phyloP scores from a whole-genome alignment of 2,113 vertebrate genomes.

The Myrmecobius fasciatus region DNA sequence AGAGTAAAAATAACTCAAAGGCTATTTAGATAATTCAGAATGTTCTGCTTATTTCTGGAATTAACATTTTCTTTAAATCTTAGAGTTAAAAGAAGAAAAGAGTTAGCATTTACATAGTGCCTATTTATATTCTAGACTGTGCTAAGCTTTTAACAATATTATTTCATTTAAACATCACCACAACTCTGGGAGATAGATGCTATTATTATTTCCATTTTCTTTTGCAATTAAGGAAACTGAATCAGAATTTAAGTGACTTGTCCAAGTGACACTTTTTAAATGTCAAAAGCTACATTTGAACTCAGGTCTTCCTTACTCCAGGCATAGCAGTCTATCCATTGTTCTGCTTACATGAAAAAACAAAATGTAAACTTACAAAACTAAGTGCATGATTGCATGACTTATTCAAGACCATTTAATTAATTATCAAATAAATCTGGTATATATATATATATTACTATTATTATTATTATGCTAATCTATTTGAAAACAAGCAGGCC shows the following conservation, averaged over 20 bases:
- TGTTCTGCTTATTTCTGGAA: background rate
- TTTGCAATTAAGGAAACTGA: no score
- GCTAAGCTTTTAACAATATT: background rate
- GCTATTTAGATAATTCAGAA: background rate
- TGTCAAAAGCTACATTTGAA: no score
- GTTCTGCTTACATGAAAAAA: background rate
- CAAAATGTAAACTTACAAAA: background rate
- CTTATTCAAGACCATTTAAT: background rate
- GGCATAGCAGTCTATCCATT: background rate
- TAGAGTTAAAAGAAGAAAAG: background rate
- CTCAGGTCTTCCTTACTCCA: no score
- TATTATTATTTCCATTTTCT: background rate
- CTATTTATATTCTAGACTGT: background rate
- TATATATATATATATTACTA: background rate
- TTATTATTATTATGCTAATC: background rate
- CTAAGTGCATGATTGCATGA: background rate
- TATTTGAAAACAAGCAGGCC: background rate
- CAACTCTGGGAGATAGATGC: background rate
- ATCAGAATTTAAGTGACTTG: no score
- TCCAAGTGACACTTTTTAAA: no score
- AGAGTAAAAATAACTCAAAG: background rate
- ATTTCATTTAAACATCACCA: background rate
- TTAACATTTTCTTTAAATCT: slow-evolving; percentile 18
- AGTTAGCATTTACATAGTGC: background rate
- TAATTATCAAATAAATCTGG: background rate